These are phyloP conservation scores for Tichodroma muraria DNA, from an alignment of 2,113 vertebrate species.

Conservation along the genomic window DNA sequence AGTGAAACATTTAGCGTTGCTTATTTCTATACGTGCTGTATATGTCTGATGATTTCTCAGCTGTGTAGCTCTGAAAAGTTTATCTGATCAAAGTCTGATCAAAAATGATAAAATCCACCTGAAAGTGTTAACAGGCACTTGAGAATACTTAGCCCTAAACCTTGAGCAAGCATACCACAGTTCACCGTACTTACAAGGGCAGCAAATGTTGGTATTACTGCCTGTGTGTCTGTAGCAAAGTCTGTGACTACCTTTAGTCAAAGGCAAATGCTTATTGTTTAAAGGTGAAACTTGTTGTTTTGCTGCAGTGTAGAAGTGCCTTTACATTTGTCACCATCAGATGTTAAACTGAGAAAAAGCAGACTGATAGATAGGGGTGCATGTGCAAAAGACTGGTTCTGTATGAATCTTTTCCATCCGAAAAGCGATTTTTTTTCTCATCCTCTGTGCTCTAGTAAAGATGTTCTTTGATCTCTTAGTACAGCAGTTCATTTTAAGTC, in stretches of 20 bases:
- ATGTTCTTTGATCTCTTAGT: constrained; percentile 27
- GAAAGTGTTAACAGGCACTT: background rate
- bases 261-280: background rate
- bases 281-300: background rate
- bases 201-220: background rate
- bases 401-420: background rate
- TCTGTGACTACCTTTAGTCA: background rate
- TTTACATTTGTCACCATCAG: background rate
- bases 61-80: background rate
- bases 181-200: background rate
- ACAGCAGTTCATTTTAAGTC: constrained; percentile 22
- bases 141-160: background rate
- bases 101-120: background rate
- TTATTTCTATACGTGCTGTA: background rate
- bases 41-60: background rate
- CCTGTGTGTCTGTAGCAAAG: background rate
- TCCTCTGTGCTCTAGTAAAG: background rate
- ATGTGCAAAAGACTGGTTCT: background rate
- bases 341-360: background rate
- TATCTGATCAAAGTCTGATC: background rate
- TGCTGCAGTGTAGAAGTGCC: background rate
- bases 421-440: background rate
- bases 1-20: background rate
- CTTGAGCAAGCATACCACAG: background rate
- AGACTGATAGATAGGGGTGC: background rate